These are phyloP conservation scores for Trachelus troglodyta DNA, from an alignment of 2,888 invertebrate genomes.

Conservation along the genomic window DNA sequence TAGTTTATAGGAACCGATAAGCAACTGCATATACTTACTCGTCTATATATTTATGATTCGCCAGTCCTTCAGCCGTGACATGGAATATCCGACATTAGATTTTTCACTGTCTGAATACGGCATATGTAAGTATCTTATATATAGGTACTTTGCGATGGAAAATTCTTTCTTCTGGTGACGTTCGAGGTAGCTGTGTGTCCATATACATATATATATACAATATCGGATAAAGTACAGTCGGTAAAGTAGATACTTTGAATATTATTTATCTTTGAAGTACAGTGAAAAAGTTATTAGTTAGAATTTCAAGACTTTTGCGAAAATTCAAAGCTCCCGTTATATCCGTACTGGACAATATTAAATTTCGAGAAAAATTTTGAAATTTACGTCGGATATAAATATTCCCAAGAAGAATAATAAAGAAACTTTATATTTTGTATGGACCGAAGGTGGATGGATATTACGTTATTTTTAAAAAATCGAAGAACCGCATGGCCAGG, in stretches of 20 bases:
- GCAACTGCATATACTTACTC: neutral
- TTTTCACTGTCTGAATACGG: neutral
- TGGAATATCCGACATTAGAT: neutral
- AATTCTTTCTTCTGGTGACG: neutral
- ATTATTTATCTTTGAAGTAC: neutral
- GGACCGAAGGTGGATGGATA: neutral
- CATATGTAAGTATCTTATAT: neutral
- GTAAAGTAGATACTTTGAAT: neutral
- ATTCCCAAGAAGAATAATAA: neutral
- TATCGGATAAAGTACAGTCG: neutral
- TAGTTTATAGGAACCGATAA: neutral
- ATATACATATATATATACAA: too few relatives aligned
- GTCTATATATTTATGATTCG: neutral
- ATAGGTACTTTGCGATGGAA: neutral
- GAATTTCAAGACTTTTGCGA: neutral
- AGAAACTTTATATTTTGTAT: neutral
- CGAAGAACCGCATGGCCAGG: neutral
- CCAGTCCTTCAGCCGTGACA: neutral
- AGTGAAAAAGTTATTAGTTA: neutral
- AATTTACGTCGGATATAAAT: neutral
- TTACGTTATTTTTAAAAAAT: neutral
- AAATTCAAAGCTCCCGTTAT: neutral
- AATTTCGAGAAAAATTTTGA: neutral
- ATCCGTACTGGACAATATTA: neutral
- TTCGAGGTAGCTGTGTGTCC: neutral